These are phyloP conservation scores for Leucozona laternaria DNA, from an alignment of 2,888 invertebrate genomes.

Conservation along the genomic window DNA sequence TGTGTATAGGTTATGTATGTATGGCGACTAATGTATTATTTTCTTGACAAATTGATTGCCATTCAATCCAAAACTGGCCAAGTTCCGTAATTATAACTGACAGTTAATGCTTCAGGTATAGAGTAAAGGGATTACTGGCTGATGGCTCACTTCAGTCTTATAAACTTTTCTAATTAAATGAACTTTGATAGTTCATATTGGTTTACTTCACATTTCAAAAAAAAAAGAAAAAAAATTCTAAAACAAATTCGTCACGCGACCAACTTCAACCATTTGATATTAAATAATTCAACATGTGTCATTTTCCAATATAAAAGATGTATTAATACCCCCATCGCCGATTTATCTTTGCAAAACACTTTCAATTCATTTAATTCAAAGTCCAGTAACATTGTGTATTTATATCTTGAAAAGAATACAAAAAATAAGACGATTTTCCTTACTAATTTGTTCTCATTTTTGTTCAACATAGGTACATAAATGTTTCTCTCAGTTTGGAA, in stretches of 20 bases:
- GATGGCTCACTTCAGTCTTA: background rate
- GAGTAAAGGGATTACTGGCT: background rate
- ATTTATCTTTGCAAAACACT: constrained; percentile 1
- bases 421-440: background rate
- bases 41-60: background rate
- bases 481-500: background rate
- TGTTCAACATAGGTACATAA: background rate
- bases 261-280: background rate
- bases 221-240: background rate
- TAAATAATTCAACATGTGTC: background rate
- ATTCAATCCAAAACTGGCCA: background rate
- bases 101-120: background rate
- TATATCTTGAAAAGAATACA: background rate
- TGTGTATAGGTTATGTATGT: background rate
- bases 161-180: background rate
- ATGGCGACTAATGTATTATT: background rate
- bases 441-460: background rate
- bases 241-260: background rate
- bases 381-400: background rate
- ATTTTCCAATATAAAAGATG: background rate
- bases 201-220: background rate
- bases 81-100: background rate
- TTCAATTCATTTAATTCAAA: background rate
- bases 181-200: background rate
- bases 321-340: background rate